Evolutionary conservation across 2,113 vertebrate genomes (phyloP), one percentile per base, ranked within the genome.

Genomic region (Butastur rufipennis): DNA sequence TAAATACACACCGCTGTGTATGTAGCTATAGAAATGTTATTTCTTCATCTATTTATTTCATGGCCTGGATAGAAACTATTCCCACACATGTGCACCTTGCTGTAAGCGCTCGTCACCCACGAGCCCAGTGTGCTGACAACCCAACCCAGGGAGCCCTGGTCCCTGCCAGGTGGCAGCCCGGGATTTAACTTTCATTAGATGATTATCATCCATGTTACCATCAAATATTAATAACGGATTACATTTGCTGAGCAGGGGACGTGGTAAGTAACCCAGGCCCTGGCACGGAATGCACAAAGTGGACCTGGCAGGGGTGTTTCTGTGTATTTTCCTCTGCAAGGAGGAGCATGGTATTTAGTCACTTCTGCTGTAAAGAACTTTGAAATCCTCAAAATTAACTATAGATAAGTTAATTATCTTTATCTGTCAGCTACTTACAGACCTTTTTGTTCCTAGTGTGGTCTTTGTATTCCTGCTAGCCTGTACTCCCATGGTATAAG

Each of bases 261-360:
- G 1, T 0, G 12, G 36, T 10, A 32, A 48, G 53, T 36, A 58
- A 55, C 17, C 11, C 66, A 62, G 34, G 14, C 12, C 23, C 26
- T 3, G 3, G 63, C 53, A 67, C 11, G 4, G 0, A 56, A 56
- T 8, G 7, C n/a, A 50, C 31, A 23, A 11, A 22, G 14, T 0
- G 16, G 56, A 38, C 36, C 52, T 16, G 25, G 25, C 62, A 55
- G 26, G 20, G 43, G 34, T 18, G 36, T 16, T 80, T 26, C 66
- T 48, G 34, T 38, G n/a, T 38, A 27, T 9, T 6, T 10, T 32
- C 40, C n/a, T 40, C 72, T 38, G 16, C 13, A 47, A 74, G 65
- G 16, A 43, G 45, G 7, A 86, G 34, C 55, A 63, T 10, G 0
- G 0, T 29, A 18, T 58, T 47, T 31, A 45, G 11, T 17, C 31